These are phyloP conservation scores for Tolypeutes matacus DNA, from an alignment of 2,797 vertebrate species.

Conservation along the genomic window DNA sequence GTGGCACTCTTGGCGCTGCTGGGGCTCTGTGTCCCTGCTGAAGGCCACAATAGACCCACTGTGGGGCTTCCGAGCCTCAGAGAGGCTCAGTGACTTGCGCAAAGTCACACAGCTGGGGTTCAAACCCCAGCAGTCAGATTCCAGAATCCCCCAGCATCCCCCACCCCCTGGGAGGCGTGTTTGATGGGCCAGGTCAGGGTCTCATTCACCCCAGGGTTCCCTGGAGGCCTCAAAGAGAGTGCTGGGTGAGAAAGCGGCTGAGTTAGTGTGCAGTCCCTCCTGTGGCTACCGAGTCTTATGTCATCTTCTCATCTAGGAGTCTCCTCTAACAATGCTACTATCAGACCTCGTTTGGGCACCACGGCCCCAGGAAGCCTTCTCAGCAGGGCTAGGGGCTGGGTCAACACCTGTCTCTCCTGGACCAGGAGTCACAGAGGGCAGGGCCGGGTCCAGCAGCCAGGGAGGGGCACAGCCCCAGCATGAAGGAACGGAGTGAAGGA, in stretches of 20 bases:
- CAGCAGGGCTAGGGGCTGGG: not conserved
- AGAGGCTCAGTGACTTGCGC: not conserved
- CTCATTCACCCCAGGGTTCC: not conserved
- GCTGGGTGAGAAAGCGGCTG: not conserved
- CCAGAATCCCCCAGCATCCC: not conserved
- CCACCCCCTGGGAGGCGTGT: not conserved
- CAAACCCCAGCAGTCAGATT: not conserved
- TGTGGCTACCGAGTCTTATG: not conserved
- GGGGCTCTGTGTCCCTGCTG: too few species aligned
- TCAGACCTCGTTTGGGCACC: not conserved
- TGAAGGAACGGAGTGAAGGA: not conserved
- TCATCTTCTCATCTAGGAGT: not conserved
- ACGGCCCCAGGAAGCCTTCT: not conserved
- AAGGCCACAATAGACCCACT: not conserved
- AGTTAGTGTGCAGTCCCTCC: not conserved
- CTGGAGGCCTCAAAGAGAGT: not conserved
- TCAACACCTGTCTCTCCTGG: not conserved
- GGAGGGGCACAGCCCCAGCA: not conserved
- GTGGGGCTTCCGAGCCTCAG: too few species aligned
- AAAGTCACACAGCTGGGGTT: not conserved
- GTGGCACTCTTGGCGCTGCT: not conserved
- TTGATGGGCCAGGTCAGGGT: not conserved
- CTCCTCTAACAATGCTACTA: not conserved
- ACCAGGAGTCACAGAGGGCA: not conserved
- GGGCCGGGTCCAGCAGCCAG: not conserved